These are phyloP conservation scores for Amblyopsis hoosieri DNA, from an alignment of 2,797 vertebrate species.

Conservation along the genomic window DNA sequence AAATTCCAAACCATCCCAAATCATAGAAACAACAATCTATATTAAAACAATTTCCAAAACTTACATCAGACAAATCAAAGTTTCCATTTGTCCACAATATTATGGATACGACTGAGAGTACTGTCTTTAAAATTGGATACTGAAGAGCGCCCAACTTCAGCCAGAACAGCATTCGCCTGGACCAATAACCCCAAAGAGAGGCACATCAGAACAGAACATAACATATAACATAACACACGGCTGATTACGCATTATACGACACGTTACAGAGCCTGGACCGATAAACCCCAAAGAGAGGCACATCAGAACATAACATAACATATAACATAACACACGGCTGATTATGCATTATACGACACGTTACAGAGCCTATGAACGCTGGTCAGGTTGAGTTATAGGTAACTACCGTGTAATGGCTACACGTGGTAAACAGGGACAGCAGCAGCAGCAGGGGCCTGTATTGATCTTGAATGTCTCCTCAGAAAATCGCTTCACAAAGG, in stretches of 20 bases:
- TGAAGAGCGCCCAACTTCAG: constrained; percentile 87
- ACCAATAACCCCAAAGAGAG: constrained; percentile 11
- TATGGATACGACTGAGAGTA: constrained; percentile 78
- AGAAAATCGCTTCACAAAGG: constrained; percentile 74
- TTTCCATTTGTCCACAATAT: constrained; percentile 87
- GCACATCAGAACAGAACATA: not conserved
- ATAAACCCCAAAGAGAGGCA: not conserved
- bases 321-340: not conserved
- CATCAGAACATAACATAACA: not conserved
- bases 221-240: not conserved
- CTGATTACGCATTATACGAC: not conserved
- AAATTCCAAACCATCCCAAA: too few species aligned
- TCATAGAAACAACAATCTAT: not conserved
- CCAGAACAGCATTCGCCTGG: constrained; percentile 76
- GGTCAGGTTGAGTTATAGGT: not conserved
- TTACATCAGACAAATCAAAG: constrained; percentile 79
- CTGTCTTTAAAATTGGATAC: constrained; percentile 82
- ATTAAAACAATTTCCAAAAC: constrained; percentile 42
- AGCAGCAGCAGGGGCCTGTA: constrained; percentile 86
- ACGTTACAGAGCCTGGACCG: constrained; percentile 48
- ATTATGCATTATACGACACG: not conserved
- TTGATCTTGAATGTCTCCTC: constrained; percentile 73
- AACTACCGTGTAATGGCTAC: constrained; percentile 77
- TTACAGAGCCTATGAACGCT: not conserved
- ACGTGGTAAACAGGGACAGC: constrained; percentile 80